Conservation (phyloP, 2,113 vertebrate genomes). For the Channa maculata region DNA sequence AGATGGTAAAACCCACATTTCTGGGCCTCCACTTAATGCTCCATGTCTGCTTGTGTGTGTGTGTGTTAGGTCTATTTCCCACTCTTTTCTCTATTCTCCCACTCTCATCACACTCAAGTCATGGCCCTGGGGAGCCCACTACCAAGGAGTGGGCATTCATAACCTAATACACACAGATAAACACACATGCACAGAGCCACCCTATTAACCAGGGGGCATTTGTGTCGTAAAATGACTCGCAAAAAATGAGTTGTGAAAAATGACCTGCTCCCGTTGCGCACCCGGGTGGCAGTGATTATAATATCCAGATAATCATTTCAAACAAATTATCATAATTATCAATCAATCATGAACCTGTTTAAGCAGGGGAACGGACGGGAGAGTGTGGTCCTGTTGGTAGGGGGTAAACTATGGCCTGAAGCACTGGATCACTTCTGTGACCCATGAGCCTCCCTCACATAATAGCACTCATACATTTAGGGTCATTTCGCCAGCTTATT, state of each 20-base stretch:
- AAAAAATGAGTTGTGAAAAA: constrained; percentile 84
- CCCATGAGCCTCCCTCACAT: constrained; percentile 88
- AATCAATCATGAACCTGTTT: constrained; percentile 89
- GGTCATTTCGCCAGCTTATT: constrained; percentile 79
- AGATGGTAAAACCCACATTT: background rate
- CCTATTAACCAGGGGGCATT: constrained; percentile 84
- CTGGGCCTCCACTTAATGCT: background rate
- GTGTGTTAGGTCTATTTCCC: constrained; percentile 10
- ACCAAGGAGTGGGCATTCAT: constrained; percentile 7
- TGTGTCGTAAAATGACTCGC: constrained; percentile 75
- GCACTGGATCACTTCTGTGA: constrained; percentile 86
- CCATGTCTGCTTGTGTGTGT: background rate
- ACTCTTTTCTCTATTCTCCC: constrained; percentile 33
- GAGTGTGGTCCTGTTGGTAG: constrained; percentile 67
- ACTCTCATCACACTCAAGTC: constrained; percentile 14
- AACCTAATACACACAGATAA: constrained; percentile 9
- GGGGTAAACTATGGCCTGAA: constrained; percentile 77
- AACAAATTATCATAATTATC: constrained; percentile 97
- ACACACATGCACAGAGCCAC: constrained; percentile 25
- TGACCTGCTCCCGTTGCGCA: constrained; percentile 74
- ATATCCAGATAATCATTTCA: constrained; percentile 95
- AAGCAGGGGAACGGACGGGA: constrained; percentile 73
- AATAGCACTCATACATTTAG: constrained; percentile 90
- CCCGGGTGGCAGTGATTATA: constrained; percentile 84
- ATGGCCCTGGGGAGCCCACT: constrained; percentile 16